Evolutionary conservation across 2,113 vertebrate genomes (phyloP).

Genomic region (Petromus typicus): DNA sequence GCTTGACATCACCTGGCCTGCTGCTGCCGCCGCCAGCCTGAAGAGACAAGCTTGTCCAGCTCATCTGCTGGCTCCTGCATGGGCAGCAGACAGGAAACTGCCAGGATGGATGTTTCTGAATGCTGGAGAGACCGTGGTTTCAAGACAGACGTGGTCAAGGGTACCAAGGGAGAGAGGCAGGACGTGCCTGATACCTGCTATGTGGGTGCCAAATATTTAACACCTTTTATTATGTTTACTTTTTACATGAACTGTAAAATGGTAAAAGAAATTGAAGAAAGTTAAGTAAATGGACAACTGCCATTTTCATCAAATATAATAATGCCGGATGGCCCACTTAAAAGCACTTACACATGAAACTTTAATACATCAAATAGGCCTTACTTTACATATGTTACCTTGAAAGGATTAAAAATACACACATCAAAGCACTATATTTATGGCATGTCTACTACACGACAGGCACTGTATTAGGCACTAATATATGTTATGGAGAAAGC

Average conservation of each 20-base stretch:
- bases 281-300: not conserved
- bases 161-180: not conserved
- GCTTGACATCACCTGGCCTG: not conserved
- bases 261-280: conserved; percentile 3
- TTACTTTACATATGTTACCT: not conserved
- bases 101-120: not conserved
- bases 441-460: not conserved
- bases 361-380: not conserved
- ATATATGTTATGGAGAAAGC: not conserved
- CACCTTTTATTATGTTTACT: not conserved
- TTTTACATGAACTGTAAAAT: not conserved
- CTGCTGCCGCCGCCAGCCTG: not conserved
- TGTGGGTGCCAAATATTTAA: not conserved
- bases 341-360: conserved; percentile 39
- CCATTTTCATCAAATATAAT: not conserved
- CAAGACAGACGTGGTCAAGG: not conserved
- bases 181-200: fast-evolving
- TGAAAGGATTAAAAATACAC: not conserved
- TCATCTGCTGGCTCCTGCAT: not conserved
- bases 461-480: not conserved
- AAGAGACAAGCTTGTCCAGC: not conserved
- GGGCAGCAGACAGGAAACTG: not conserved
- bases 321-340: not conserved
- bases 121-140: not conserved
- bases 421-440: not conserved